These are phyloP conservation scores for Anthopleura sola DNA, from an alignment of 64 coral and sea anemone species.

Conservation along the genomic window DNA sequence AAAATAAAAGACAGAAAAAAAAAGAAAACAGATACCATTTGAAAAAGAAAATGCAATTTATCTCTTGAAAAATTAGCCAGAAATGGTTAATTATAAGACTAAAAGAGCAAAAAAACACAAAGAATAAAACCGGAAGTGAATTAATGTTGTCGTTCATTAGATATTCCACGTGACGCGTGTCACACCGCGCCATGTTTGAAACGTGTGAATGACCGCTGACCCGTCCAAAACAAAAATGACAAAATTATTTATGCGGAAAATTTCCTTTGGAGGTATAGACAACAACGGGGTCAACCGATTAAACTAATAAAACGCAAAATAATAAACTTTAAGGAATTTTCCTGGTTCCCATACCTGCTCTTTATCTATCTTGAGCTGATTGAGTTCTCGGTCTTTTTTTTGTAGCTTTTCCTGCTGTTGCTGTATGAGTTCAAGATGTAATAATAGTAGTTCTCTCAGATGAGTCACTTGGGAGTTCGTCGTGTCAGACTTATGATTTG, in stretches of 20 bases:
- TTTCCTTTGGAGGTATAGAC: neutral
- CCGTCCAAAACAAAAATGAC: conserved; percentile 40
- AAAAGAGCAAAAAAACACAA: neutral
- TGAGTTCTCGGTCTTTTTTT: conserved; percentile 84
- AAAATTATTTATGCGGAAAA: conserved; percentile 42
- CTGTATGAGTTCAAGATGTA: conserved; percentile 98
- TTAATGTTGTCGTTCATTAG: neutral
- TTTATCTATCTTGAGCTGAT: conserved; percentile 91
- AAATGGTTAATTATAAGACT: neutral
- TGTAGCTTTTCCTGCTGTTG: conserved; percentile 96
- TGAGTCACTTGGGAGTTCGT: conserved; percentile 71
- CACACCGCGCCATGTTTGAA: conserved; percentile 72
- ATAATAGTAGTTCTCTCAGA: conserved; percentile 83
- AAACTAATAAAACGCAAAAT: neutral
- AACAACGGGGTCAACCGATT: neutral
- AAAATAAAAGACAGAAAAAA: too few species aligned
- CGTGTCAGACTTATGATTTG: conserved; percentile 88
- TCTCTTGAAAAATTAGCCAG: too few species aligned
- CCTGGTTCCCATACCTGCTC: conserved; percentile 71
- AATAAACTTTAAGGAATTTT: neutral
- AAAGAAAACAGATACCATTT: too few species aligned
- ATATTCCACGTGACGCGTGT: conserved; percentile 16
- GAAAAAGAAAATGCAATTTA: too few species aligned
- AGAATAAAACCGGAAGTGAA: conserved; percentile 1
- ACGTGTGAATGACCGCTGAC: conserved; percentile 51